Evolutionary conservation across 1,140 invertebrate genomes (phyloP).

Genomic region (Sinonovacula constricta): DNA sequence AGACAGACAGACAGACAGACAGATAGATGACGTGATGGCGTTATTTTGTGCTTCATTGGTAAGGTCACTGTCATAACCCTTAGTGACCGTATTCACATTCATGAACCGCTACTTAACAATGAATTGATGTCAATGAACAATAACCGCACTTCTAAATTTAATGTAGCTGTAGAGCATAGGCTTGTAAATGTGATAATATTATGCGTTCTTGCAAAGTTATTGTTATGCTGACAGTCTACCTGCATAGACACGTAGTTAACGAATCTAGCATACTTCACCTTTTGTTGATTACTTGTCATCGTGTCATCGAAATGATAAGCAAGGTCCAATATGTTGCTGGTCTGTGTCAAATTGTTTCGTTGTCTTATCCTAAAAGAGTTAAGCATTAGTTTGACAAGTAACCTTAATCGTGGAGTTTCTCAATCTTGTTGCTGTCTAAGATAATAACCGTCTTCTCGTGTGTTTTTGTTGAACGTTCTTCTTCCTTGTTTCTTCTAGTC

Average conservation of each 20-base stretch:
- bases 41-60: constrained; percentile 16
- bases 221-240: constrained; percentile 23
- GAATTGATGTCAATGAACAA: constrained; percentile 78
- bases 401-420: constrained; percentile 68
- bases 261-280: constrained; percentile 24
- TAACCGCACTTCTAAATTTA: constrained; percentile 67
- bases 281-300: constrained; percentile 50
- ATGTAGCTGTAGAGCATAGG: constrained; percentile 75
- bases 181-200: constrained; percentile 74
- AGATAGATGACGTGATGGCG: not conserved
- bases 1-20: too few relatives aligned
- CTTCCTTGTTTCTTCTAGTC: constrained; percentile 21
- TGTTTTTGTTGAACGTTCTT: constrained; percentile 73
- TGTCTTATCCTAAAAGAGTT: too few relatives aligned
- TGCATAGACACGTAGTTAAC: constrained; percentile 16
- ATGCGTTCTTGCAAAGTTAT: constrained; percentile 59
- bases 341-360: too few relatives aligned
- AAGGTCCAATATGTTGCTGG: constrained; percentile 58
- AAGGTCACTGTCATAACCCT: constrained; percentile 13
- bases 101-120: constrained; percentile 63
- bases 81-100: constrained; percentile 6
- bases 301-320: constrained; percentile 61
- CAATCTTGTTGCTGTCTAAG: constrained; percentile 71
- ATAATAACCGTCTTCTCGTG: constrained; percentile 70
- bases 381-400: constrained; percentile 56